Percentiles rank a stretch among this genome's conserved stretches.
These are phyloP conservation scores for Pyrrhia umbra DNA, from an alignment of 2,888 invertebrate species.

Conservation along the genomic window DNA sequence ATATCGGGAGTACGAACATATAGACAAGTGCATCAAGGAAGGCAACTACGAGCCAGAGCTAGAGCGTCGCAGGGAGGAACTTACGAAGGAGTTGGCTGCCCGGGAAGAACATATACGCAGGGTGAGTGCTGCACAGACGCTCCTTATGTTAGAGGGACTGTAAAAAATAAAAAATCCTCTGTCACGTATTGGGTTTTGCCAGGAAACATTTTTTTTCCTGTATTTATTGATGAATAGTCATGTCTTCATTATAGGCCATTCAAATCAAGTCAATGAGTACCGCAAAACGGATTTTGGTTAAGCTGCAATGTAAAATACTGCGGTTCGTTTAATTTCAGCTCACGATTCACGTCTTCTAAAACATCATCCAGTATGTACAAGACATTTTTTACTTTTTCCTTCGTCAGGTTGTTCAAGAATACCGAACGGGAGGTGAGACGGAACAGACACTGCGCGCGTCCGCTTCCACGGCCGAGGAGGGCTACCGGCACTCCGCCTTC, in stretches of 20 bases:
- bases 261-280: too few species aligned
- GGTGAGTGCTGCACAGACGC: conserved; percentile 61
- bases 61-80: conserved; percentile 73
- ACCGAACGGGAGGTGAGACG: conserved; percentile 60
- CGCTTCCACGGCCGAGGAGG: conserved; percentile 76
- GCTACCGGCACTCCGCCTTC: conserved; percentile 73
- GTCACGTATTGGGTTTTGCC: too few species aligned
- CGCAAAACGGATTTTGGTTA: too few species aligned
- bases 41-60: conserved; percentile 71
- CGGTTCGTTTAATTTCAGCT: too few species aligned
- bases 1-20: conserved; percentile 79
- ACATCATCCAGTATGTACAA: too few species aligned
- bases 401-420: conserved; percentile 78
- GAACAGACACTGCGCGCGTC: conserved; percentile 74
- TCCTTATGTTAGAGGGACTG: background rate
- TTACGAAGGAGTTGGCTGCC: conserved; percentile 73
- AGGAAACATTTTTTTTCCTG: too few species aligned
- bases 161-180: too few species aligned
- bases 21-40: conserved; percentile 73
- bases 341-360: too few species aligned
- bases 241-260: too few species aligned
- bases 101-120: conserved; percentile 79
- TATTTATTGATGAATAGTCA: too few species aligned
- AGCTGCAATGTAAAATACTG: too few species aligned
- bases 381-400: too few species aligned